These are phyloP conservation scores for Cossypha niveicapilla DNA, from an alignment of 2,797 vertebrate genomes.

Conservation along the genomic window DNA sequence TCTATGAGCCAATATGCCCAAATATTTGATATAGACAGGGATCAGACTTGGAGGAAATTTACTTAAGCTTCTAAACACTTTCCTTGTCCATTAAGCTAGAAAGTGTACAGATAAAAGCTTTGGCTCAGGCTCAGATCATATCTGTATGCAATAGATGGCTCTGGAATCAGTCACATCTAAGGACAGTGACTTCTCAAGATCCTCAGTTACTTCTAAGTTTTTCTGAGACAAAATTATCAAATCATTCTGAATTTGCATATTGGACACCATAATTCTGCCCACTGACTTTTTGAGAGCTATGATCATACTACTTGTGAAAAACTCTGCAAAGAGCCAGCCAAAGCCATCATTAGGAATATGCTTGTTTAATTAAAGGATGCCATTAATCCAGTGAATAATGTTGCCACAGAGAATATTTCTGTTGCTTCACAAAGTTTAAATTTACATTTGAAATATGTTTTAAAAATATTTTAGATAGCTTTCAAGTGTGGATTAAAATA, in stretches of 20 bases:
- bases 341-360: neutral
- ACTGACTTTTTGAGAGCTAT: neutral
- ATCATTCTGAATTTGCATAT: neutral
- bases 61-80: neutral
- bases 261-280: neutral
- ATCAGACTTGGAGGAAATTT: neutral
- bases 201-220: neutral
- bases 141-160: neutral
- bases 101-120: neutral
- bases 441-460: neutral
- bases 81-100: neutral
- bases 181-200: neutral
- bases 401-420: neutral
- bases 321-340: neutral
- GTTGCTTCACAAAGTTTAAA: neutral
- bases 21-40: neutral
- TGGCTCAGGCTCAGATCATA: neutral
- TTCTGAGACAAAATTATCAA: neutral
- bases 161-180: neutral
- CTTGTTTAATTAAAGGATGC: neutral
- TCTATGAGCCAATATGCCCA: neutral
- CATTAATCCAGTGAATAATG: slow-evolving; percentile 1
- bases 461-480: neutral
- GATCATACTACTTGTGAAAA: neutral
- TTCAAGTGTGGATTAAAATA: neutral